Percentiles rank a stretch among this genome's conserved stretches.
Evolutionary conservation across 2,888 invertebrate species (phyloP).

Genomic region (Cybosia mesomella): DNA sequence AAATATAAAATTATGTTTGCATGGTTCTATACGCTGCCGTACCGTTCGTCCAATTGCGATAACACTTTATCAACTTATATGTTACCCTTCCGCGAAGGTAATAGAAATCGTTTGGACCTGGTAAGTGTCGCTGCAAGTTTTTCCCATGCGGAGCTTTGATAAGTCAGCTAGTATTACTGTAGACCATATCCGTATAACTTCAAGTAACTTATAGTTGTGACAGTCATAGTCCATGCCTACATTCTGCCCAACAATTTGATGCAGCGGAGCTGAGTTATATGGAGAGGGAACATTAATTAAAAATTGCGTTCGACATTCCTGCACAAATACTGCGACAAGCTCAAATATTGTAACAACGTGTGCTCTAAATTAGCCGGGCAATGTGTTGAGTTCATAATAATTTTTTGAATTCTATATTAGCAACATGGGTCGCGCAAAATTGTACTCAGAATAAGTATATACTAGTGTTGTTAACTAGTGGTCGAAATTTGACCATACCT

Average conservation of each 20-base stretch:
- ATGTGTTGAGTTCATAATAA: constrained; percentile 54
- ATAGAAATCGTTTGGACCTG: not conserved
- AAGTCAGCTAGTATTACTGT: not conserved
- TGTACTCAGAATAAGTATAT: no score
- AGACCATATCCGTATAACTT: not conserved
- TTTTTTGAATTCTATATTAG: constrained; percentile 38
- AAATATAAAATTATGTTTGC: no score
- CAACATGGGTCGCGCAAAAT: constrained; percentile 15
- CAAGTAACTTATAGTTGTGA: not conserved
- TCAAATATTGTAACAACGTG: constrained; percentile 59
- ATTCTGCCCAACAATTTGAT: not conserved
- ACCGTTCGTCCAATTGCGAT: no score
- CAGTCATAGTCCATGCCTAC: not conserved
- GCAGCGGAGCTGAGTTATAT: constrained; percentile 6
- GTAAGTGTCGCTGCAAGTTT: not conserved
- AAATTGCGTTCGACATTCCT: constrained; percentile 50
- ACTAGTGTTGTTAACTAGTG: no score
- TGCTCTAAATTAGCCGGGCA: constrained; percentile 49
- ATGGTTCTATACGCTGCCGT: no score
- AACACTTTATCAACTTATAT: no score
- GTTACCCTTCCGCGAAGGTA: no score
- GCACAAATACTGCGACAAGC: constrained; percentile 36
- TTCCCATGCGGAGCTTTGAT: not conserved
- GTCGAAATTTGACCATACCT: no score
- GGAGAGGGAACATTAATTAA: constrained; percentile 41